Conservation (phyloP, 2,888 invertebrate species). For the Tipula vernalis region DNA sequence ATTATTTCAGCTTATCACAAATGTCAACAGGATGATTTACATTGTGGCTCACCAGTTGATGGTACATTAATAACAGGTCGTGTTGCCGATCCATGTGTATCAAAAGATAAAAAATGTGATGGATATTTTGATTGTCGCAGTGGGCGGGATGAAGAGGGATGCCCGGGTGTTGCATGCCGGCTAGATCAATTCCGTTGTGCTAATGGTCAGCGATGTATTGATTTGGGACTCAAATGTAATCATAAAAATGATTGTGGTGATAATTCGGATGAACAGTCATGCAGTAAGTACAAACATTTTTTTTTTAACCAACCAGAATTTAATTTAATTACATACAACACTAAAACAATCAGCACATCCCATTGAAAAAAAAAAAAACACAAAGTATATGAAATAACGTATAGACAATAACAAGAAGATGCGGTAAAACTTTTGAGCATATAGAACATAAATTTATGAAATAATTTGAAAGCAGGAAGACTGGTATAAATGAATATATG, state of each 20-base stretch:
- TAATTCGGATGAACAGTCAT: constrained; percentile 78
- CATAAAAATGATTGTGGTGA: constrained; percentile 85
- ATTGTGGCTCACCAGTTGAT: constrained; percentile 60
- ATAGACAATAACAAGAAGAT: neutral
- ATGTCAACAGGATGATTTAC: constrained; percentile 77
- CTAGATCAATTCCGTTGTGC: constrained; percentile 80
- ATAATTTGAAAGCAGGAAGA: neutral
- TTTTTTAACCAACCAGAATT: neutral
- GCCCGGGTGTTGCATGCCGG: constrained; percentile 55
- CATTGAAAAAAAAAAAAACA: neutral
- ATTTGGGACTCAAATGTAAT: constrained; percentile 65
- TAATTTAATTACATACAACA: neutral
- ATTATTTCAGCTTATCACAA: constrained; percentile 65
- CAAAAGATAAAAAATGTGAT: constrained; percentile 80
- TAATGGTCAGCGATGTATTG: constrained; percentile 68
- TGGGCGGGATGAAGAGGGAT: constrained; percentile 67
- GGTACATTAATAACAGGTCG: constrained; percentile 39
- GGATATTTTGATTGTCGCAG: constrained; percentile 80
- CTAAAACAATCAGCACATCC: neutral
- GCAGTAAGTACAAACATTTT: constrained; percentile 51
- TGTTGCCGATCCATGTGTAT: constrained; percentile 66
- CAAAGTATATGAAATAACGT: neutral
- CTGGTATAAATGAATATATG: neutral
- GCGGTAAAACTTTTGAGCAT: neutral
- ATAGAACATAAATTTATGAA: neutral